Base-by-base conservation (phyloP, 2,113 vertebrate genomes). In the Callospermophilus lateralis region DNA sequence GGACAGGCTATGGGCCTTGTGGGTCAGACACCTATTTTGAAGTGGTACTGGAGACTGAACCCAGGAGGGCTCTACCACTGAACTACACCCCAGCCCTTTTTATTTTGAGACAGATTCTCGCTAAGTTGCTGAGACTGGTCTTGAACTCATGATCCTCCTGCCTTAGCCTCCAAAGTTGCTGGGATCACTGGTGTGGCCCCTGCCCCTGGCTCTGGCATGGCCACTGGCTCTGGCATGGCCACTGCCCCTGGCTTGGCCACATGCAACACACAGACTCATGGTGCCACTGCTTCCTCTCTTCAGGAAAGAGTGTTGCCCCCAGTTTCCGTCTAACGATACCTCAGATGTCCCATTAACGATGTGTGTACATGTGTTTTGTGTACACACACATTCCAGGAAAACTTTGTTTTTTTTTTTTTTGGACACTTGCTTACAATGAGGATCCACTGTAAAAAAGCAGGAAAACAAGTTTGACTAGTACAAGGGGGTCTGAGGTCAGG, bases 341-440 rank as follows among this genome's bases (percentile, higher is more conserved):
- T 87, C 22, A 74, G 39, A 28, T 73, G 30, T 63, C 63, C 77
- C 67, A 7, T 55, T 45, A 72, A 79, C 37, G 16, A 81, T 72
- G n/a, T 55, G 63, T 58, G 48, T 51, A 34, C 26, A 34, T 0
- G 17, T 67, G 37, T 73, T 77, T n/a, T 15, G 20, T 8, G 67
- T 6, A 53, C 10, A 78, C 7, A 58, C n/a, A 37, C 11, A 45
- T 42, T 76, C 17, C 67, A 32, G 42, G 42, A 67, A 53, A 86
- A 63, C 16, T 63, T 68, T 61, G 37, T 48, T 61, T 90, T 90
- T 45, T 32, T 48, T 61, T 90, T 90, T 45, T 32, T 79, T 76
- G 55, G 83, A 73, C 8, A 68, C 13, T 24, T 93, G 65, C 48
- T 90, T 91, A 93, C 53, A 95, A 34, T 58, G 32, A 96, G 63